Evolutionary conservation across 1,140 invertebrate species (phyloP).

Genomic region (Pararge aegeria): DNA sequence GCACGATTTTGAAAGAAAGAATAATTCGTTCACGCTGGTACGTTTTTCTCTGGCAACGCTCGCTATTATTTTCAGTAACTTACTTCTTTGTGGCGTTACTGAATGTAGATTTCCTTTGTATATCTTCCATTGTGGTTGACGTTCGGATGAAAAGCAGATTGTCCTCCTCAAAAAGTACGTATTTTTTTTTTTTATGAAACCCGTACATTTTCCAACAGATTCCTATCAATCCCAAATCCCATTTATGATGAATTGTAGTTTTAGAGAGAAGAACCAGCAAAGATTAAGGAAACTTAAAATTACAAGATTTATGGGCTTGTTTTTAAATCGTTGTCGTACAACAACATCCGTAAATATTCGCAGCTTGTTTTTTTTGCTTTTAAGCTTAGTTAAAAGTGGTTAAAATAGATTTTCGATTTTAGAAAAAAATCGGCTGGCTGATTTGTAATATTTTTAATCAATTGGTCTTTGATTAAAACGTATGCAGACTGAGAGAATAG

Average conservation of each 20-base stretch:
- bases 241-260: too few species aligned
- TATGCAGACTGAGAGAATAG: neutral
- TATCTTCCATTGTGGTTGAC: constrained; percentile 30
- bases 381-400: too few species aligned
- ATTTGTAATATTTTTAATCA: neutral
- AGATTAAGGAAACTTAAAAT: too few species aligned
- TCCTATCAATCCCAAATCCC: too few species aligned
- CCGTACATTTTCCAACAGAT: too few species aligned
- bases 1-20: constrained; percentile 29
- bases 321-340: too few species aligned
- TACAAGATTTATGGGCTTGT: too few species aligned
- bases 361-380: too few species aligned
- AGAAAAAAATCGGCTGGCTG: neutral
- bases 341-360: too few species aligned
- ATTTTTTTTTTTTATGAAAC: neutral
- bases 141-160: constrained; percentile 19
- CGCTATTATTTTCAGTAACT: constrained; percentile 43
- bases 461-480: neutral
- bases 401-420: too few species aligned
- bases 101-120: constrained; percentile 31
- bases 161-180: neutral
- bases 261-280: too few species aligned
- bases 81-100: constrained; percentile 30
- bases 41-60: constrained; percentile 37
- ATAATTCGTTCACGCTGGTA: constrained; percentile 25